Base-by-base conservation (phyloP, 2,888 invertebrate species). In the Tinea pellionella region DNA sequence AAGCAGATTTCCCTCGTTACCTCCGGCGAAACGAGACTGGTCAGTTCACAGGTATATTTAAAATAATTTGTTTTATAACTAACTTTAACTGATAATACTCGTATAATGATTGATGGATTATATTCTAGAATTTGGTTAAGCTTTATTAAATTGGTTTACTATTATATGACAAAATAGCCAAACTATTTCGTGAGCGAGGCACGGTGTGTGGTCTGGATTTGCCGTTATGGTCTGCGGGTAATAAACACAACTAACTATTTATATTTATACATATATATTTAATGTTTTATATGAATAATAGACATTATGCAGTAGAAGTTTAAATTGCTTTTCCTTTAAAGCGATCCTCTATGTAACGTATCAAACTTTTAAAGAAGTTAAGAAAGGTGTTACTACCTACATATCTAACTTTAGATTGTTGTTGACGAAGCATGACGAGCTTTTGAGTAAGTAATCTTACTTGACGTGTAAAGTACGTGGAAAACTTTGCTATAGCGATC, bases 351-450 rank as follows among this genome's bases (percentile, higher is more conserved):
- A 47, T 15, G 47, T 16, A 47, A 15, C 15, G 15, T 15, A n/a
- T 47, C 47, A 47, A 47, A 47, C 15, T 47, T 47, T 2, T 47
- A 16, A 47, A 47, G 41, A 47, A 2, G 47, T 9, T 41, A 41
- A 15, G 47, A 47, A 47, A 37, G 37, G 37, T 37, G 8, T 41
- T 3, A 2, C 4, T 41, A 41, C n/a, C 41, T 41, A 12, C 24
- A 53, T 47, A 16, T 47, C 53, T 11, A 53, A 53, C 53, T 53
- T 53, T 53, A 53, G 53, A 53, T 53, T 53, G 53, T 53, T 53
- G 15, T 53, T 24, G 53, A 53, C 53, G 16, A 24, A 53, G 24
- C 53, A 53, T 24, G 53, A 18, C 19, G 53, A 53, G 24, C 53
- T 53, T 18, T 18, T 47, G 16, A 53, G 24, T 53, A 53, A 53